Base-by-base conservation (phyloP, 92 coral and sea anemone species). In the Zoanthus sansibaricus region DNA sequence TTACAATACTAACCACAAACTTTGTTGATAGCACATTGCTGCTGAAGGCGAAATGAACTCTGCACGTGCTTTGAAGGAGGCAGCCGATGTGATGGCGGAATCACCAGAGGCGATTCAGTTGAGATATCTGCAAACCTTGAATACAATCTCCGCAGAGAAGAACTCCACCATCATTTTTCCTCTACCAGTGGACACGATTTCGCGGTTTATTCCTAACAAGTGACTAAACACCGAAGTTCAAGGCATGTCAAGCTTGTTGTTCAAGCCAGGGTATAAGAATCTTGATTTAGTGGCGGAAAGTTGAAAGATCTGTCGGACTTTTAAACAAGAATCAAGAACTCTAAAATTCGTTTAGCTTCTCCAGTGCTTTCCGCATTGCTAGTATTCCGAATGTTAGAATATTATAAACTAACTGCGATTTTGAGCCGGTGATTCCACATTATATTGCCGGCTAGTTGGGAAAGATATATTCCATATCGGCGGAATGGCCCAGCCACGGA, bases 161-260 rank as follows among this genome's bases (percentile, higher is more conserved):
- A 96, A 96, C 82, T 96, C 98, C 13, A 96, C 98, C 70, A 96
- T 96, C 30, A 85, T 96, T 48, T 94, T 96, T 88, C 98, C 98
- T 0, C 88, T 96, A 32, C 98, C 98, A 6, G 84, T 94, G 70
- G 96, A 96, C 45, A 51, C 86, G 66, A 44, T 92, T 37, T 67
- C 79, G 13, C 82, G 71, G 16, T 86, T 89, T 78, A 25, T 92
- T 9, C 79, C 79, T 14, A 75, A 21, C 33, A 49, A 74, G 9
- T 69, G 31, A 69, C 7, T 18, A 9, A 62, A 59, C 30, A 62
- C 31, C 31, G 9, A 5, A 17, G 8, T 20, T 62, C 10, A 62
- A 18, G 9, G 69, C 8, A 6, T 9, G 69, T 1, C n/a, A 7
- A 62, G 30, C 9, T n/a, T 59, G 69, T 5, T 21, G 17, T 62